phyloP scores from a whole-genome alignment of 2,888 invertebrate species.

The Hirtodrosophila histrioides region DNA sequence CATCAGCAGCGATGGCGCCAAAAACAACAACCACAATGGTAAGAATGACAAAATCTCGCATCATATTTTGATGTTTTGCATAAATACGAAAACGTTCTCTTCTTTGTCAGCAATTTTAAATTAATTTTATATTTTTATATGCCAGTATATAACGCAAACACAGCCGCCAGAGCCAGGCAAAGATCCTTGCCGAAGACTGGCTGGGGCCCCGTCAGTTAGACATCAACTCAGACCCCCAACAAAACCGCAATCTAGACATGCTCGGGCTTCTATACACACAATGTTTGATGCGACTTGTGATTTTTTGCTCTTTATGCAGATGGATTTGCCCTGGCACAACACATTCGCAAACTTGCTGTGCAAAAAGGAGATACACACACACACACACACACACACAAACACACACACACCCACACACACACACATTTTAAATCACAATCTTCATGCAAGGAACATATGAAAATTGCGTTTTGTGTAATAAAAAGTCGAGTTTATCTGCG shows the following conservation, averaged over 20 bases:
- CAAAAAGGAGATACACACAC: slow-evolving; percentile 12
- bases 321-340: slow-evolving; percentile 48
- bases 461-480: slow-evolving; percentile 70
- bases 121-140: slow-evolving; percentile 61
- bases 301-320: slow-evolving; percentile 58
- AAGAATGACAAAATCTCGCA: slow-evolving; percentile 28
- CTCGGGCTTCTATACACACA: slow-evolving; percentile 50
- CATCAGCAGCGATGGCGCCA: background rate
- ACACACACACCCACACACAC: slow-evolving; percentile 18
- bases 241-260: slow-evolving; percentile 59
- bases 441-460: slow-evolving; percentile 60
- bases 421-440: slow-evolving; percentile 63
- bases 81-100: slow-evolving; percentile 57
- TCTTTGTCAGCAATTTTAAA: slow-evolving; percentile 74
- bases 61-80: slow-evolving; percentile 65
- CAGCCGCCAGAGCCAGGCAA: slow-evolving; percentile 13
- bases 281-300: slow-evolving; percentile 65
- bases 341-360: slow-evolving; percentile 14
- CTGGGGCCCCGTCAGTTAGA: slow-evolving; percentile 37
- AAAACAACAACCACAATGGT: background rate
- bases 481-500: slow-evolving; percentile 66
- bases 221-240: slow-evolving; percentile 20
- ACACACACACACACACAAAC: slow-evolving; percentile 10
- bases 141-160: slow-evolving; percentile 2
- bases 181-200: slow-evolving; percentile 15